These are phyloP conservation scores for Ceratosolen solmsi DNA, from an alignment of 1,140 invertebrate species.

Conservation along the genomic window DNA sequence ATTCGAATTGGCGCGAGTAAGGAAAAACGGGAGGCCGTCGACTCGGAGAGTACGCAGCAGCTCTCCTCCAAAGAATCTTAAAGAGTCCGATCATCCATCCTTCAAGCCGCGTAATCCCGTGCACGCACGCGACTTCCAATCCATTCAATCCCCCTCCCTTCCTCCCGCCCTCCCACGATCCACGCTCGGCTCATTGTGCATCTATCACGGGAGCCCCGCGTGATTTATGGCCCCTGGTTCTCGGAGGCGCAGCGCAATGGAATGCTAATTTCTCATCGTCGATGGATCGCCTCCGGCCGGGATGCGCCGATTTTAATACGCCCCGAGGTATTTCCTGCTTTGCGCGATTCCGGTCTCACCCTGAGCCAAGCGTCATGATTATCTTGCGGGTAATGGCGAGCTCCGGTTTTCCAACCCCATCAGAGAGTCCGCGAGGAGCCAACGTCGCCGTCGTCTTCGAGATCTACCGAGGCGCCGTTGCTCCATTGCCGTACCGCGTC, in stretches of 20 bases:
- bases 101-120: constrained; percentile 24
- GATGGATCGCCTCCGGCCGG: background rate
- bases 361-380: too few species aligned
- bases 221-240: constrained; percentile 18
- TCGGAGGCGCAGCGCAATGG: constrained; percentile 2
- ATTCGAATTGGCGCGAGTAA: background rate
- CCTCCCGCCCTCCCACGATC: background rate
- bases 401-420: too few species aligned
- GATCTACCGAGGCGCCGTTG: too few species aligned
- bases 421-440: too few species aligned
- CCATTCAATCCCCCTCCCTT: background rate
- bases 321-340: constrained; percentile 46
- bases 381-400: too few species aligned
- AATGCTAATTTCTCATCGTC: constrained; percentile 49
- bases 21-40: background rate
- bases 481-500: too few species aligned
- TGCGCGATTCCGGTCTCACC: background rate
- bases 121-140: constrained; percentile 25
- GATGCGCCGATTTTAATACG: constrained; percentile 34
- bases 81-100: constrained; percentile 20
- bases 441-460: background rate
- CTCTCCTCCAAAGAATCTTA: background rate
- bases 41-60: too few species aligned
- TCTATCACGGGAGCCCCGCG: background rate
- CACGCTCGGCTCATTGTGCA: constrained; percentile 15